Percentiles rank a stretch among this genome's conserved stretches.
Evolutionary conservation across 2,888 invertebrate genomes (phyloP).

Genomic region (Acrobasis suavella): DNA sequence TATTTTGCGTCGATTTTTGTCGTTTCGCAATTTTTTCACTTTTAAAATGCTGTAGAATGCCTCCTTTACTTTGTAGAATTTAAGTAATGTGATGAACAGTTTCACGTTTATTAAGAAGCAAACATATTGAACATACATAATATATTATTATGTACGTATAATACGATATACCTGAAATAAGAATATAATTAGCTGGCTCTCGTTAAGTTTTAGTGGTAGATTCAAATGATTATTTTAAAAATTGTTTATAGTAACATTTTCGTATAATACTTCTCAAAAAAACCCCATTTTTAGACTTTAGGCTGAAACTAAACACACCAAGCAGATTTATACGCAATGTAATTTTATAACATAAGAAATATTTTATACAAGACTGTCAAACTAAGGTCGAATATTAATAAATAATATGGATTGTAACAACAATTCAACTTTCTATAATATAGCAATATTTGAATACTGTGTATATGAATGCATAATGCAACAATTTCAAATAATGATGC

Average conservation of each 20-base stretch:
- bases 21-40: background rate
- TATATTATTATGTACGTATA: no score
- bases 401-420: no score
- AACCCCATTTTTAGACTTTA: background rate
- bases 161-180: no score
- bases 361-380: conserved; percentile 10
- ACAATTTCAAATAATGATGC: no score
- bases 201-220: background rate
- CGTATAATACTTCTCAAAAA: background rate
- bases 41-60: background rate
- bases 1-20: conserved; percentile 5
- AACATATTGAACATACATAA: no score
- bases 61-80: background rate
- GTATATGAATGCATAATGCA: no score
- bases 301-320: conserved; percentile 5
- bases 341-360: background rate
- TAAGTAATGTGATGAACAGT: no score
- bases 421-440: no score
- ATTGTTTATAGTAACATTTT: background rate
- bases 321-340: background rate
- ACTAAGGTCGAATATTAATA: background rate
- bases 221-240: background rate
- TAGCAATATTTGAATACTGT: no score
- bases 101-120: no score
- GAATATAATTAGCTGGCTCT: background rate